Conservation (phyloP, 2,113 vertebrate genomes). For the Oenanthe oenanthe region DNA sequence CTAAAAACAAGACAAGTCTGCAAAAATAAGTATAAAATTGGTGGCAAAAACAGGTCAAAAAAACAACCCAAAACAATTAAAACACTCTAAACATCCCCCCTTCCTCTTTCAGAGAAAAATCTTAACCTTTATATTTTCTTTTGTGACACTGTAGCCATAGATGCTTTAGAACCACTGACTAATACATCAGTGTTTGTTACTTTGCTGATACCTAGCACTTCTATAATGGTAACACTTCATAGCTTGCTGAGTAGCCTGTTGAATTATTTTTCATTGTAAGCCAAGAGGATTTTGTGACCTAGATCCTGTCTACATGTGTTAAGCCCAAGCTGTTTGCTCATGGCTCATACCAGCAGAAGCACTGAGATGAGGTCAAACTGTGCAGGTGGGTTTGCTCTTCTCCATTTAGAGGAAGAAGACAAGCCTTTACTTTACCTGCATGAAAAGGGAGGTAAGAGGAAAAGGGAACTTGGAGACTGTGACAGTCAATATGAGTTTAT, state of each 20-base stretch:
- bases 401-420: not conserved
- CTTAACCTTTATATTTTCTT: not conserved
- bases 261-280: not conserved
- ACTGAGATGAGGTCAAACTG: not conserved
- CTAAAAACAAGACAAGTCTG: constrained; percentile 17
- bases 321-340: not conserved
- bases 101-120: not conserved
- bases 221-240: not conserved
- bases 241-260: not conserved
- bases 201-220: not conserved
- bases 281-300: not conserved
- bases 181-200: not conserved
- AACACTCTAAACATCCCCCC: fast-evolving
- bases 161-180: not conserved
- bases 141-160: not conserved
- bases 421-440: not conserved
- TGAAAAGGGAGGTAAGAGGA: not conserved
- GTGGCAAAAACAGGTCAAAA: not conserved
- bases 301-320: not conserved
- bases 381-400: not conserved
- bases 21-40: not conserved
- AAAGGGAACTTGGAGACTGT: not conserved
- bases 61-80: not conserved
- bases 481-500: not conserved
- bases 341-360: not conserved